Evolutionary conservation across 2,888 invertebrate species (phyloP).

Genomic region (Platycheirus albimanus): DNA sequence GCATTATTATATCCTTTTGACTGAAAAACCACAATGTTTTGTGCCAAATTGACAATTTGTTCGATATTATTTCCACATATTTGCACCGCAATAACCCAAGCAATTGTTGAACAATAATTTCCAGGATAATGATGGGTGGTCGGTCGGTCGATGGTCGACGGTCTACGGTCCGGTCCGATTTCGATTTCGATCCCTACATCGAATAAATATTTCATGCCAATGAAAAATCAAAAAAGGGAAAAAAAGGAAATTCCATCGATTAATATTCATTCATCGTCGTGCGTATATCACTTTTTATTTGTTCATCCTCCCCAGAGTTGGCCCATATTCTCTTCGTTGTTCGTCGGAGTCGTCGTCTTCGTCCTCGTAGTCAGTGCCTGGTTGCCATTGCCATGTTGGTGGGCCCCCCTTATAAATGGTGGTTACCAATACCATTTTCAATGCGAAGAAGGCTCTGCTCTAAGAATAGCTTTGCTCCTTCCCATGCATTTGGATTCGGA

Average conservation of each 20-base stretch:
- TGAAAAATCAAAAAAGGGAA: slow-evolving; percentile 66
- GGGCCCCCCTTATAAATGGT: too few species aligned
- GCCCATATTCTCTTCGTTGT: slow-evolving; percentile 17
- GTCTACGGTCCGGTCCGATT: slow-evolving; percentile 25
- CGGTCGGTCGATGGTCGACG: too few species aligned
- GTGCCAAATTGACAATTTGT: slow-evolving; percentile 72
- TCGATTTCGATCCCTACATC: slow-evolving; percentile 5
- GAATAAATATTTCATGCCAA: slow-evolving; percentile 55
- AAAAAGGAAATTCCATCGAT: slow-evolving; percentile 75
- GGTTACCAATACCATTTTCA: too few species aligned
- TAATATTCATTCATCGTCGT: slow-evolving; percentile 82
- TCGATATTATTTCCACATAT: slow-evolving; percentile 72
- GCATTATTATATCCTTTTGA: slow-evolving; percentile 7
- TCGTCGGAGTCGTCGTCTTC: background rate
- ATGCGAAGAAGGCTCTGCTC: slow-evolving; percentile 43
- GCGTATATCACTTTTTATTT: slow-evolving; percentile 82
- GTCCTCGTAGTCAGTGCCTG: too few species aligned
- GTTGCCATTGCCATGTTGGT: too few species aligned
- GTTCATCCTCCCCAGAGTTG: slow-evolving; percentile 74
- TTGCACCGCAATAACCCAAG: slow-evolving; percentile 66
- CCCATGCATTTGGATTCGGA: slow-evolving; percentile 47
- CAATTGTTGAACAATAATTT: slow-evolving; percentile 69
- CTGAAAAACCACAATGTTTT: slow-evolving; percentile 45
- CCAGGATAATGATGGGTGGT: slow-evolving; percentile 44
- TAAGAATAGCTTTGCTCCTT: too few species aligned